Percentiles rank a stretch among this genome's conserved stretches.
Conservation (phyloP, 2,797 vertebrate species). For the Martes flavigula region DNA sequence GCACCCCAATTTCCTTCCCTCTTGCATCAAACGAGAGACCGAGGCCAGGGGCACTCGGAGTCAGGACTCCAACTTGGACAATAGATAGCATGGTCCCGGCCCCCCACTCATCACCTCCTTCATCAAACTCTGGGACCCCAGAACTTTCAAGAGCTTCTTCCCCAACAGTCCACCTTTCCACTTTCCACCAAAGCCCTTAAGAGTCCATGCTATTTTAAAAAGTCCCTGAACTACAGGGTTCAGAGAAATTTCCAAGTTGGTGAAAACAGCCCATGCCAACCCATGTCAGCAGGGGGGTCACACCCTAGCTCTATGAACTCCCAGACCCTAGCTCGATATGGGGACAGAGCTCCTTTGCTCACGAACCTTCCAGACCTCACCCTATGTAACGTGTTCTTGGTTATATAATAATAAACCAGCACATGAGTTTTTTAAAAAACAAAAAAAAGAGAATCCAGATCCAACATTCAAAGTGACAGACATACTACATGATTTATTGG, state of each 20-base stretch:
- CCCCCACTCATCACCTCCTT: background rate
- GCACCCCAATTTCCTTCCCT: background rate
- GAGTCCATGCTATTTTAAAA: background rate
- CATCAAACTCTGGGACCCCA: background rate
- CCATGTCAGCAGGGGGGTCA: background rate
- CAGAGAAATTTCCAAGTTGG: background rate
- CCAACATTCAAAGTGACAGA: background rate
- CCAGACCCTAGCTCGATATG: background rate
- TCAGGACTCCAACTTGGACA: background rate
- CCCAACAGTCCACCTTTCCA: background rate
- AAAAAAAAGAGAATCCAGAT: background rate
- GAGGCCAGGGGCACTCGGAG: background rate
- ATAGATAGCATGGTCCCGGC: background rate
- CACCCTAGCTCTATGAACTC: background rate
- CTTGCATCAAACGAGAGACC: background rate
- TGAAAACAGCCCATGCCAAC: background rate
- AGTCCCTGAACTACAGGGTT: background rate
- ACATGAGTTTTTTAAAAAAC: background rate
- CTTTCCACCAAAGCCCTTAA: background rate
- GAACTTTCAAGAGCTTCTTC: background rate
- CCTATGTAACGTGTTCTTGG: background rate
- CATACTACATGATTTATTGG: background rate
- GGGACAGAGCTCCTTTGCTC: background rate
- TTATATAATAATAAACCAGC: background rate
- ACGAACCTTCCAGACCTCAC: background rate